Conservation (phyloP, 2,888 invertebrate genomes). For the Trimorus sp. region DNA sequence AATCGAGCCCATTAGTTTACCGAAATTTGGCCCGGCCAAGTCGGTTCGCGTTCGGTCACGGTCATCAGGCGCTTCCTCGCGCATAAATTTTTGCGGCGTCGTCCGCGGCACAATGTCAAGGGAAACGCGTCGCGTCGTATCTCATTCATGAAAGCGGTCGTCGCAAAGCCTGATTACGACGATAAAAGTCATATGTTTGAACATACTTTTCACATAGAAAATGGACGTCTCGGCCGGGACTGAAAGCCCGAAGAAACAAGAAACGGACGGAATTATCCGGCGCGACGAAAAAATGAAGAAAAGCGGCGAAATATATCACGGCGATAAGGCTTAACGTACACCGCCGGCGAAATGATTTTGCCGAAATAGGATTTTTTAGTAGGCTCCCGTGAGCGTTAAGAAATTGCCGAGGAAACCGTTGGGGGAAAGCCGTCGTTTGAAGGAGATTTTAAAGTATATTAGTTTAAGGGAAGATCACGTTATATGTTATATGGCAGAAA, state of each 20-base stretch:
- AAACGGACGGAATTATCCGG: slow-evolving; percentile 29
- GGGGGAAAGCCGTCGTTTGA: too few species aligned
- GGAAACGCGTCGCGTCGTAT: slow-evolving; percentile 61
- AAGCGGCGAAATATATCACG: slow-evolving; percentile 1
- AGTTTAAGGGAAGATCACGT: too few species aligned
- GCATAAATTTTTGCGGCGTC: slow-evolving; percentile 46
- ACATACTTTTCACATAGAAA: slow-evolving; percentile 53
- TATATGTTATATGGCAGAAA: too few species aligned
- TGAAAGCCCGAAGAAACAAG: slow-evolving; percentile 28
- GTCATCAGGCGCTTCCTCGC: slow-evolving; percentile 36
- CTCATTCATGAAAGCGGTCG: slow-evolving; percentile 59
- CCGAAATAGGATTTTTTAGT: not conserved
- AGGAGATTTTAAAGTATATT: too few species aligned
- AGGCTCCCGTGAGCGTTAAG: too few species aligned
- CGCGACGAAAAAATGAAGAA: slow-evolving; percentile 26
- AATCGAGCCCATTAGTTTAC: too few species aligned
- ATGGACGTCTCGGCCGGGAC: slow-evolving; percentile 43
- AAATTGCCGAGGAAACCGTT: too few species aligned
- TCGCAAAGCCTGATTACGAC: slow-evolving; percentile 56
- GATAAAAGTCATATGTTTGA: slow-evolving; percentile 64
- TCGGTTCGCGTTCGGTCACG: slow-evolving; percentile 47
- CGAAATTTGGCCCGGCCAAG: not conserved
- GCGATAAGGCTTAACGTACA: not conserved
- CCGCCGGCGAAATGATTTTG: not conserved
- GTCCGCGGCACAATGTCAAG: slow-evolving; percentile 60